A percentile compares a stretch with the other conserved stretches of the same genome.
These are phyloP conservation scores for Plestiodon gilberti DNA, from an alignment of 2,113 vertebrate genomes.

Conservation along the genomic window DNA sequence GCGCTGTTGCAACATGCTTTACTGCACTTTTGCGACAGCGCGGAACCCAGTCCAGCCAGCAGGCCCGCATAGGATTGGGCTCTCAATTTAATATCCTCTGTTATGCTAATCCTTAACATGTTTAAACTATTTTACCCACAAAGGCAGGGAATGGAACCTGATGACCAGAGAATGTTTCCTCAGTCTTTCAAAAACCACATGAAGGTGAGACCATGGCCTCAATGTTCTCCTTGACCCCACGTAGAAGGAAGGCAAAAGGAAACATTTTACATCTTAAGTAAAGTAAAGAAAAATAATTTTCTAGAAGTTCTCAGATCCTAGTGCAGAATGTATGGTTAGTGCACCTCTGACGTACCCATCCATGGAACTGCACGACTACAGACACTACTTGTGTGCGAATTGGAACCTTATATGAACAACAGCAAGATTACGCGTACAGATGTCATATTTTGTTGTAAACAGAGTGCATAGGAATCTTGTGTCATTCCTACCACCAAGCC, in stretches of 20 bases:
- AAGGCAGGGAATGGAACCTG: no score
- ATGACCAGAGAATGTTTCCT: neutral
- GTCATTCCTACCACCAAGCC: no score
- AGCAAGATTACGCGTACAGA: neutral
- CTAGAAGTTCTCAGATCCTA: neutral
- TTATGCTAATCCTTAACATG: no score
- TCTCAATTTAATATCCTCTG: no score
- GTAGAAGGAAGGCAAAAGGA: neutral
- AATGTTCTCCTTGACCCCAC: neutral
- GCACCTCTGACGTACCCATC: neutral
- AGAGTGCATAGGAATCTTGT: no score
- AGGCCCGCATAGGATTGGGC: no score
- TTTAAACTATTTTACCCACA: no score
- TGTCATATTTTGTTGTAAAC: neutral
- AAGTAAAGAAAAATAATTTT: no score
- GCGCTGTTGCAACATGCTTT: no score
- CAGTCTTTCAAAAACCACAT: neutral
- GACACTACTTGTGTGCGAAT: neutral
- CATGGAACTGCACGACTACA: neutral
- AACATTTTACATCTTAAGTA: no score
- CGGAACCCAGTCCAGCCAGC: no score
- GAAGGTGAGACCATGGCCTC: neutral
- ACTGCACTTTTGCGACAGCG: no score
- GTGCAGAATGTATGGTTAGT: neutral
- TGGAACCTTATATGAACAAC: neutral